phyloP scores from a whole-genome alignment of 2,797 vertebrate species.

The Enteromius afrohamiltoni region DNA sequence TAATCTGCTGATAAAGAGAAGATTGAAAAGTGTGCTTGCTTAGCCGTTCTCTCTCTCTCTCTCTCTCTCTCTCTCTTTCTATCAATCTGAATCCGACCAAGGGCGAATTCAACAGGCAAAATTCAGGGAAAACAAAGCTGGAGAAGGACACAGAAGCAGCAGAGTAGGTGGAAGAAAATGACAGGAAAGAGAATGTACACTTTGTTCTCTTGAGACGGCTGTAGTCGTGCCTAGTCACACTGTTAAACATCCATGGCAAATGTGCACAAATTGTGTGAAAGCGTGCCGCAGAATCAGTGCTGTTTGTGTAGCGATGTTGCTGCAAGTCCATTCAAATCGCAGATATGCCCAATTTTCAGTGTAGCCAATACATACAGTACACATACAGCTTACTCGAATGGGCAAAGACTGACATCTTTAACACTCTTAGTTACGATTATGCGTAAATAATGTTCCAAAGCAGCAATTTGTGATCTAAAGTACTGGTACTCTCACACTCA shows the following conservation, averaged over 20 bases:
- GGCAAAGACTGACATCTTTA: not conserved
- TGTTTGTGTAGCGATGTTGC: not conserved
- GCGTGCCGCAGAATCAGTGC: not conserved
- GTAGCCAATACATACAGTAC: not conserved
- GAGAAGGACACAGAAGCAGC: conserved; percentile 16
- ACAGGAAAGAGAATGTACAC: conserved; percentile 14
- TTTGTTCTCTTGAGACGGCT: conserved; percentile 10
- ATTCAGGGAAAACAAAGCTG: conserved; percentile 9
- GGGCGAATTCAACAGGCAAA: conserved; percentile 19
- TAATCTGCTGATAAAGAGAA: conserved; percentile 36
- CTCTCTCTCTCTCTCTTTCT: not conserved
- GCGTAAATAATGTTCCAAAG: not conserved
- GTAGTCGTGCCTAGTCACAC: not conserved
- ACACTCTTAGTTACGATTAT: not conserved
- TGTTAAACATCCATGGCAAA: not conserved
- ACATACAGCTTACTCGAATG: not conserved
- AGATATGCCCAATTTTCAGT: not conserved
- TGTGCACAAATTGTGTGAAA: not conserved
- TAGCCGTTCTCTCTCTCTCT: conserved; percentile 16
- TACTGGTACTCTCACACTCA: not conserved
- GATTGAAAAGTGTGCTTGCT: conserved; percentile 31
- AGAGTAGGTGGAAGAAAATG: conserved; percentile 24
- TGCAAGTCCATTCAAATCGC: not conserved
- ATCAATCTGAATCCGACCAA: conserved; percentile 24
- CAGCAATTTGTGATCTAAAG: not conserved